phyloP scores from a whole-genome alignment of 2,797 vertebrate species.

The Esox masquinongy region DNA sequence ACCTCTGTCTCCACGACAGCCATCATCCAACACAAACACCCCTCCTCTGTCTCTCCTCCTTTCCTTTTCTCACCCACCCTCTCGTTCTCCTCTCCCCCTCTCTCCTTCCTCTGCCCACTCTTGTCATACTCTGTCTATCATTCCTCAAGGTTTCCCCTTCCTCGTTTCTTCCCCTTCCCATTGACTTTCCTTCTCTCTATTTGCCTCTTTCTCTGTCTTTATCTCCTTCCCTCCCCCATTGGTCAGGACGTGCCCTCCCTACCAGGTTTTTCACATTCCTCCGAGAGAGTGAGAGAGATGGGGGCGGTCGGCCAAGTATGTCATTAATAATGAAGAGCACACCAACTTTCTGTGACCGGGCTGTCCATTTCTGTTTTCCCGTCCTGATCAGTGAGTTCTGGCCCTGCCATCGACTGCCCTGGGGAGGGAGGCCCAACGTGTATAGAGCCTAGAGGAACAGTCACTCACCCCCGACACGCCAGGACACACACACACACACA shows the following conservation, averaged over 20 bases:
- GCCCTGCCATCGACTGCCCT: not conserved
- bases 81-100: not conserved
- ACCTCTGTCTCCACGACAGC: not conserved
- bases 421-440: not conserved
- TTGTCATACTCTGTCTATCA: not conserved
- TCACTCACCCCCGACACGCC: slow-evolving; percentile 21
- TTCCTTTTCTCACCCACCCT: slow-evolving; percentile 9
- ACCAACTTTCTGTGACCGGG: slow-evolving; percentile 1
- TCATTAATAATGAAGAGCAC: slow-evolving; percentile 17
- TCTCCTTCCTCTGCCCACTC: not conserved
- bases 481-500: slow-evolving; percentile 15
- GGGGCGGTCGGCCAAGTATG: not conserved
- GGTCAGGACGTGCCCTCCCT: not conserved
- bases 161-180: not conserved
- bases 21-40: slow-evolving; percentile 4
- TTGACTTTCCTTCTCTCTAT: not conserved
- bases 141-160: not conserved
- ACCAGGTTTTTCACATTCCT: slow-evolving; percentile 16
- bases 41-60: not conserved
- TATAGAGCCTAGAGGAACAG: not conserved
- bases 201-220: not conserved
- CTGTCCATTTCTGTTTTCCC: not conserved
- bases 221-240: not conserved
- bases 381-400: not conserved
- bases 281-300: slow-evolving; percentile 9